Evolutionary conservation across 1,140 invertebrate species (phyloP).

Genomic region (Planococcus citri): DNA sequence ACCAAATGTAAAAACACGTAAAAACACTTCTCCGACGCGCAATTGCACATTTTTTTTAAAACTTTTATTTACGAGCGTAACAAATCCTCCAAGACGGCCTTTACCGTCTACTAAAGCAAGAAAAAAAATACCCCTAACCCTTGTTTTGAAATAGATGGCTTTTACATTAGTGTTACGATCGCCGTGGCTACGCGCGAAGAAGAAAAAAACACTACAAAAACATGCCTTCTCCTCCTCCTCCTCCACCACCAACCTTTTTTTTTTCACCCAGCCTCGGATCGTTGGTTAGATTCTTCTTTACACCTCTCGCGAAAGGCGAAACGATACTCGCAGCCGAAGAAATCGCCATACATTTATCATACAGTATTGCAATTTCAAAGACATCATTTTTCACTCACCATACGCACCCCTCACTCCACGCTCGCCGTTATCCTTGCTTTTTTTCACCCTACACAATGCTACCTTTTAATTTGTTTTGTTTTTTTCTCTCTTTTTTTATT

Average conservation of each 20-base stretch:
- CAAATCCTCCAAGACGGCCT: constrained; percentile 16
- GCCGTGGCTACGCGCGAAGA: background rate
- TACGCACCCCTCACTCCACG: no score
- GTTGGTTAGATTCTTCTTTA: constrained; percentile 4
- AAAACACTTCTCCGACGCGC: background rate
- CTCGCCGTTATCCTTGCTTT: background rate
- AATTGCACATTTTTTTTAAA: constrained; percentile 9
- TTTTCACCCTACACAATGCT: background rate
- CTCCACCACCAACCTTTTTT: background rate
- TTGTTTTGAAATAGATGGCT: constrained; percentile 19
- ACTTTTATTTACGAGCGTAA: constrained; percentile 17
- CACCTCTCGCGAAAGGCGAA: background rate
- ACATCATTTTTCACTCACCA: constrained; percentile 16
- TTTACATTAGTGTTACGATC: constrained; percentile 14
- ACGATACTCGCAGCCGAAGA: background rate
- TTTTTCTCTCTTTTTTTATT: background rate
- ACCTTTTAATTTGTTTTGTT: background rate
- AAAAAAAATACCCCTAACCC: constrained; percentile 15
- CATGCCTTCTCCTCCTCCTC: background rate
- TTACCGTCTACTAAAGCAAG: constrained; percentile 8
- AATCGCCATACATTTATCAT: constrained; percentile 19
- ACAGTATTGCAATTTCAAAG: constrained; percentile 16
- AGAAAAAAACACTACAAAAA: background rate
- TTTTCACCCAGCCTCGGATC: background rate
- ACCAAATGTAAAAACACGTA: background rate